Base-by-base conservation (phyloP, 1,140 invertebrate genomes). In the Zaprionus kolodkinae region DNA sequence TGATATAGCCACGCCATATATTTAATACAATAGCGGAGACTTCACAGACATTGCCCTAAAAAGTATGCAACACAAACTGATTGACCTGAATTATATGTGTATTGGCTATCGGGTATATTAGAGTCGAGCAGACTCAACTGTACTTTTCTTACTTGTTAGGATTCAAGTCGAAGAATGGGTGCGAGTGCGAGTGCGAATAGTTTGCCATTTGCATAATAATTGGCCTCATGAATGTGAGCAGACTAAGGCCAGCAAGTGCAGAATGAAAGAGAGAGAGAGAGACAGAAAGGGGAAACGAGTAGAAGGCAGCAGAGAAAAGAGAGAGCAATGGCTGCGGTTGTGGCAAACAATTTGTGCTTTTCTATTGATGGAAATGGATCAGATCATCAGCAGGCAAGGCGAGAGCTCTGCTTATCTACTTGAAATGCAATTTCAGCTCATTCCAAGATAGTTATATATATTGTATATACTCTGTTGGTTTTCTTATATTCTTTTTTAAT, bases 181-280 rank as follows among this genome's bases (percentile, higher is more conserved):
- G 13, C 70, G 77, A 70, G 81, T 71, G 72, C 57, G 45, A 73
- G 38, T 56, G 13, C 71, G 78, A 66, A 78, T 71, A 76, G 68
- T 80, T 74, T 69, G 85, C 74, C 82, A 88, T 88, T 88, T 88
- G 85, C 84, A 88, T 88, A 88, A 89, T 82, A 88, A 88, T 89
- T 87, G 84, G 84, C 80, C 60, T 54, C 73, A 68, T 69, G 77
- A 68, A 74, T 74, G 61, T 6, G 73, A 17, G 21, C 60, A 60
- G 33, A 52, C 12, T 35, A 48, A 60, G 33, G 64, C 11, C 36
- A 56, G 15, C 11, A 10, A 40, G 11, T 30, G 38, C 21, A 65
- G 54, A 3, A 11, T 10, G 1, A 25, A 2, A 12, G 21, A 9
- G 52, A 4, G 36, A 25, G 13, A 15, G 2, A 27, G 7, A 36